Evolutionary conservation across 2,797 vertebrate genomes (phyloP), one percentile per base, ranked within the genome.

Genomic region (Pelobates cultripes): DNA sequence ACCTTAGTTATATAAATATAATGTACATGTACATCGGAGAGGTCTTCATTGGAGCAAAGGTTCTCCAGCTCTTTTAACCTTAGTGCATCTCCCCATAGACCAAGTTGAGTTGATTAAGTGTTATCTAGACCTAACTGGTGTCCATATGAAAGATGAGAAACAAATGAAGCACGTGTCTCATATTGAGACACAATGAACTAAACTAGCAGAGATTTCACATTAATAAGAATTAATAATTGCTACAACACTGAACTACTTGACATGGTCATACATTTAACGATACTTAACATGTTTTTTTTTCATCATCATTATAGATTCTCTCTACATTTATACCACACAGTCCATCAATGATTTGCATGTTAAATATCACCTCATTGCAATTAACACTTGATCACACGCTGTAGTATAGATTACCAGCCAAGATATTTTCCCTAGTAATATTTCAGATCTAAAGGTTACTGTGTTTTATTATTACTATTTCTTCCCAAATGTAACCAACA

Each of bases 211-310:
- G 61, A 64, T 40, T 28, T 64, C 17, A 41, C 4, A 28, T 64
- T 64, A 64, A 64, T 28, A 12, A 28, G 61, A 28, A 7, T 64
- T 5, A 40, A 28, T 64, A 64, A 64, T 64, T 64, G 61, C 61
- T 64, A 17, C 61, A 64, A 64, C 61, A 64, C 28, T 28, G 61
- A 14, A 64, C 28, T 64, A 64, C n/a, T 64, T 64, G 61, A 64
- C n/a, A 64, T 3, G 55, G 61, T 64, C 61, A 41, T 64, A 40
- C 61, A 64, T 64, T 64, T 64, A 64, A 40, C n/a, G 61, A 17
- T 61, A n/a, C 15, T 61, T 61, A 61, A 61, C 57, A 61, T n/a
- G 14, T 10, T 14, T 28, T 60, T 64, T 64, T 64, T 64, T 64
- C n/a, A 40, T 64, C n/a, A 64, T 64, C 61, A 64, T 64, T 64